Conservation (phyloP, 2,113 vertebrate genomes). For the Nicator chloris region DNA sequence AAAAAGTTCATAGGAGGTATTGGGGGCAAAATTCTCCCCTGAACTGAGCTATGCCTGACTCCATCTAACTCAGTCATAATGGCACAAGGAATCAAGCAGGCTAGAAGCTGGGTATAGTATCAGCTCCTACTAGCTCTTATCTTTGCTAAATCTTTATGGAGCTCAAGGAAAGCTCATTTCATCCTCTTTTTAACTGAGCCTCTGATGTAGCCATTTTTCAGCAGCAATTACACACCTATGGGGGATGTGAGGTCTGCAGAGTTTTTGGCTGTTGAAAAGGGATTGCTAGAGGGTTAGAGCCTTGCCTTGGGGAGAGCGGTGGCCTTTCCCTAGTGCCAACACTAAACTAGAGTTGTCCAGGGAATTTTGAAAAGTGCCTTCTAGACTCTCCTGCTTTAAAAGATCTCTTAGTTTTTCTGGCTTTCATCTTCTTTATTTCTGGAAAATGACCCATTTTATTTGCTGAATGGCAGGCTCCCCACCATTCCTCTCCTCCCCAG, state of each 20-base stretch:
- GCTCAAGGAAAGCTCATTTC: not conserved
- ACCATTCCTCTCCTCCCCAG: not conserved
- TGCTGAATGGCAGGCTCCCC: not conserved
- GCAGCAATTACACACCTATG: not conserved
- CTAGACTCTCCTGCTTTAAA: not conserved
- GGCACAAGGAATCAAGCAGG: not conserved
- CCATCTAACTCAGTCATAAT: not conserved
- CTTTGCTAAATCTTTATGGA: not conserved
- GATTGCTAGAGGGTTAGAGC: not conserved
- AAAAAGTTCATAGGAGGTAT: not conserved
- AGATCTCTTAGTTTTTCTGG: not conserved
- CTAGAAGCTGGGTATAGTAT: not conserved
- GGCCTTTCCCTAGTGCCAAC: not conserved
- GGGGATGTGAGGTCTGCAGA: not conserved
- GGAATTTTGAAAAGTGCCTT: not conserved
- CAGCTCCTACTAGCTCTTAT: not conserved
- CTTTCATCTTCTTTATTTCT: not conserved
- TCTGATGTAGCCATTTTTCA: not conserved
- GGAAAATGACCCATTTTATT: not conserved
- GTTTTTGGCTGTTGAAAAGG: not conserved
- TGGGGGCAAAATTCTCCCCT: not conserved
- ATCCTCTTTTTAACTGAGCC: not conserved
- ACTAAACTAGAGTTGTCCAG: not conserved
- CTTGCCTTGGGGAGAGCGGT: fast-evolving
- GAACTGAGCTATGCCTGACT: not conserved